Evolutionary conservation across 2,888 invertebrate species (phyloP).

Genomic region (Polymixis flavicincta): DNA sequence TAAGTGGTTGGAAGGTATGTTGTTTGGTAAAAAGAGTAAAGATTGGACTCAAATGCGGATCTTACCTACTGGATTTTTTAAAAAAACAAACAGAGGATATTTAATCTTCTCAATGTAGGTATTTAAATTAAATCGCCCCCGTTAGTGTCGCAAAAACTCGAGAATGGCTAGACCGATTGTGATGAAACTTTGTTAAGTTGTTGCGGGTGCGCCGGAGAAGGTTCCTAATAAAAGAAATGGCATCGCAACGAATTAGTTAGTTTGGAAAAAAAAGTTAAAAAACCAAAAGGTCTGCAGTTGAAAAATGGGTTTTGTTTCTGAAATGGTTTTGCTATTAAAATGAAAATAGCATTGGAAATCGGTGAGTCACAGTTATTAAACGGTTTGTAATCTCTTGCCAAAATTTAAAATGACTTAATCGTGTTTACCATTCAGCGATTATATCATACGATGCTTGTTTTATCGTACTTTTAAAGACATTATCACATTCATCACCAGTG

Average conservation of each 20-base stretch:
- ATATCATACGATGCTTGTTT: neutral
- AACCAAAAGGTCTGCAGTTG: neutral
- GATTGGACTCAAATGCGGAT: neutral
- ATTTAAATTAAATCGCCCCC: too few relatives aligned
- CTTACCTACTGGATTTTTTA: neutral
- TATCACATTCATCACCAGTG: conserved; percentile 11
- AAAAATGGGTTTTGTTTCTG: neutral
- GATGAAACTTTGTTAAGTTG: too few relatives aligned
- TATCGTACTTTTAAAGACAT: conserved; percentile 26
- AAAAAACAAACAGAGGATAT: neutral
- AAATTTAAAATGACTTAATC: too few relatives aligned
- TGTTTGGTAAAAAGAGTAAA: neutral
- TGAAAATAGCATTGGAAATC: too few relatives aligned
- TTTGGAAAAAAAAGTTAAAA: neutral
- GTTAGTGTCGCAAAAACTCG: too few relatives aligned
- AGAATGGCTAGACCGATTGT: too few relatives aligned
- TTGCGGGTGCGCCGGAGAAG: too few relatives aligned
- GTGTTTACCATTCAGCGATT: conserved; percentile 11
- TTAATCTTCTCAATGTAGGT: too few relatives aligned
- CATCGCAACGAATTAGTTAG: too few relatives aligned
- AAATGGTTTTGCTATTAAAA: neutral
- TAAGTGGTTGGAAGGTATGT: neutral
- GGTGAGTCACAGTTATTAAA: neutral
- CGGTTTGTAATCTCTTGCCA: neutral
- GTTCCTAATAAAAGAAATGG: neutral